Conservation (phyloP, 2,113 vertebrate species). For the Hemichromis elongatus region DNA sequence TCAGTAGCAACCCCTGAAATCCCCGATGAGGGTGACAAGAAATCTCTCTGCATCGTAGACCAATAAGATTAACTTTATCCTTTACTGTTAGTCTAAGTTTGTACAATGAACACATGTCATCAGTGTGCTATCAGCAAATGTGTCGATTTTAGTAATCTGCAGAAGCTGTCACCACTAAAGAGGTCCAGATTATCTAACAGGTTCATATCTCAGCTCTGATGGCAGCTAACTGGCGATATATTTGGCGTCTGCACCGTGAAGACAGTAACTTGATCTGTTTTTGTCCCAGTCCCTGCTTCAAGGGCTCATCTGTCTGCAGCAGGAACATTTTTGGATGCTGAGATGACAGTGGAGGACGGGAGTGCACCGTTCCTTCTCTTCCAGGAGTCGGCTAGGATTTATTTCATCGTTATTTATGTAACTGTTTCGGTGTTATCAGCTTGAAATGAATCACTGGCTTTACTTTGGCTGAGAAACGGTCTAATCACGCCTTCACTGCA, state of each 20-base stretch:
- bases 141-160: neutral
- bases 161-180: neutral
- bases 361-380: neutral
- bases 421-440: neutral
- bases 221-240: neutral
- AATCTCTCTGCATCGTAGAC: neutral
- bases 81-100: neutral
- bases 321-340: neutral
- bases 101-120: neutral
- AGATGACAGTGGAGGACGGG: neutral
- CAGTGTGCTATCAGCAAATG: neutral
- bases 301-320: neutral
- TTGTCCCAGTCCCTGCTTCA: neutral
- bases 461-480: neutral
- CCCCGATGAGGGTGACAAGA: neutral
- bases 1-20: neutral
- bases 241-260: neutral
- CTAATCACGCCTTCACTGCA: neutral
- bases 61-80: neutral
- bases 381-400: neutral
- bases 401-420: neutral
- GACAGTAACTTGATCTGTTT: constrained; percentile 8
- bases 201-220: neutral
- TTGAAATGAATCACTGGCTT: neutral
- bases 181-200: neutral